phyloP scores from a whole-genome alignment of 2,888 invertebrate genomes.

The Camponotus fellah region DNA sequence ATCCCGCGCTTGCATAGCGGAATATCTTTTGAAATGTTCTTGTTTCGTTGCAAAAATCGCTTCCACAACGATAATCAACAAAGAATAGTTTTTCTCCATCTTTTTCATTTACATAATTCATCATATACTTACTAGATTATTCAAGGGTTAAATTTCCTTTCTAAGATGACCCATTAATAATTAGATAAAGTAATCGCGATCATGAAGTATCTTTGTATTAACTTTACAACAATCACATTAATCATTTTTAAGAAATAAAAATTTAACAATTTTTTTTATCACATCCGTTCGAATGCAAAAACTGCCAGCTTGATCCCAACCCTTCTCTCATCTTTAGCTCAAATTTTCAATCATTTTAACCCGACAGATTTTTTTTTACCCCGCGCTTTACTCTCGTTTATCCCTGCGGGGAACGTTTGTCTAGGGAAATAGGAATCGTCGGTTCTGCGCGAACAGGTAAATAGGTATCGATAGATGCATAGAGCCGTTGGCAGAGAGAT shows the following conservation, averaged over 20 bases:
- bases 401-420: constrained; percentile 63
- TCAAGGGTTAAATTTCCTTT: neutral
- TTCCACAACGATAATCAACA: constrained; percentile 46
- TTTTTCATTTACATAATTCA: neutral
- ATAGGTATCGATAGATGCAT: constrained; percentile 77
- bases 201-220: neutral
- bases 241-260: neutral
- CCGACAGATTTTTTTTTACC: constrained; percentile 16
- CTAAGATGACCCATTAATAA: neutral
- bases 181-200: neutral
- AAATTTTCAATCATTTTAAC: neutral
- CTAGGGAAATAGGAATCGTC: constrained; percentile 72
- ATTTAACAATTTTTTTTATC: neutral
- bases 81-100: constrained; percentile 53
- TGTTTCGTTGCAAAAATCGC: constrained; percentile 59
- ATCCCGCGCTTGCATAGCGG: constrained; percentile 49
- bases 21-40: constrained; percentile 55
- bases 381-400: constrained; percentile 21
- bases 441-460: constrained; percentile 75
- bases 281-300: neutral
- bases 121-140: neutral
- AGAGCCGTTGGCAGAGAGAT: constrained; percentile 73
- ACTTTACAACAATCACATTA: neutral
- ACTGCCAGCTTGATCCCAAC: neutral
- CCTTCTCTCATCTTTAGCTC: neutral